Conservation (phyloP, 2,888 invertebrate species). For the Drosophila sordidula region DNA sequence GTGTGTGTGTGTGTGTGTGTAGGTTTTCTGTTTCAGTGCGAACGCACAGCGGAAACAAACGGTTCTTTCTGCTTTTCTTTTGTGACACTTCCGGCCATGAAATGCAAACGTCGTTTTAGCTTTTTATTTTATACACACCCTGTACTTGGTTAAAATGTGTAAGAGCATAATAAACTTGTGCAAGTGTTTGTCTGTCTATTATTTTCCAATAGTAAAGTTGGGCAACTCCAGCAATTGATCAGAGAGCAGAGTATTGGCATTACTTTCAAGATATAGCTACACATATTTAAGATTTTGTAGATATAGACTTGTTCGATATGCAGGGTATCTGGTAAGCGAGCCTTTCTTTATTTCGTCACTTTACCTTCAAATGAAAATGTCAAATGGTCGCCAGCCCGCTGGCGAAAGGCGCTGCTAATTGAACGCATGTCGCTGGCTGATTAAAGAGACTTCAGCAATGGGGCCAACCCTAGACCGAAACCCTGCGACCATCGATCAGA, state of each 20-base stretch:
- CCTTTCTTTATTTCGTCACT: background rate
- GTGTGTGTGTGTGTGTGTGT: slow-evolving; percentile 26
- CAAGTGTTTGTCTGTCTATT: too few species aligned
- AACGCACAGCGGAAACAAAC: slow-evolving; percentile 66
- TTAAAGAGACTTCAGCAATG: slow-evolving; percentile 22
- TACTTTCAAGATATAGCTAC: too few species aligned
- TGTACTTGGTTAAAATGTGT: background rate
- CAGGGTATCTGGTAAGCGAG: slow-evolving; percentile 1
- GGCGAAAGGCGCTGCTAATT: slow-evolving; percentile 54
- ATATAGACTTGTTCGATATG: background rate
- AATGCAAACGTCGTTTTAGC: slow-evolving; percentile 67
- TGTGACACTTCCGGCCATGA: slow-evolving; percentile 66
- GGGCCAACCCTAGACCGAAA: background rate
- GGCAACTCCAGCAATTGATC: too few species aligned
- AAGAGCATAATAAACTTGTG: background rate
- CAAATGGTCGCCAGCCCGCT: slow-evolving; percentile 24
- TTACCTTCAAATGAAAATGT: slow-evolving; percentile 54
- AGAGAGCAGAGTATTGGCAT: too few species aligned
- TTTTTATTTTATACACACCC: slow-evolving; percentile 23
- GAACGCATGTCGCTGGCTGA: slow-evolving; percentile 53
- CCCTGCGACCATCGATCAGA: slow-evolving; percentile 47
- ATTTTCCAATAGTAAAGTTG: too few species aligned
- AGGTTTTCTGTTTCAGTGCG: slow-evolving; percentile 35
- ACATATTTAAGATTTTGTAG: too few species aligned
- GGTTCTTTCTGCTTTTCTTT: slow-evolving; percentile 65